Evolutionary conservation across 2,797 vertebrate genomes (phyloP).

Genomic region (Onychomys arenicola): DNA sequence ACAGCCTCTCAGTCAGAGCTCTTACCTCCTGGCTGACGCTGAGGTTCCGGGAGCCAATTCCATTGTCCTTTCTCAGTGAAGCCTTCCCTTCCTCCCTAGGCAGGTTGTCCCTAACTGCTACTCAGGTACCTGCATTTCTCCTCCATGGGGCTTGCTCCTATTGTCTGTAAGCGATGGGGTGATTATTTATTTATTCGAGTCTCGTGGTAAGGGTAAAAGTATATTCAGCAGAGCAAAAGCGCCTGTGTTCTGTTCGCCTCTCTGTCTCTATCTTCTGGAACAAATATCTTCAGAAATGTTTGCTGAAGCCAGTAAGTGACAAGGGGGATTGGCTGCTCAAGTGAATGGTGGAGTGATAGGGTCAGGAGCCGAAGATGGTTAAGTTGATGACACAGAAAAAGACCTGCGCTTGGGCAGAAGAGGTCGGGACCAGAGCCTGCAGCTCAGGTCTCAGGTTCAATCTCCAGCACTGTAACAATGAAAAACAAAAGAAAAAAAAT

Average conservation of each 20-base stretch:
- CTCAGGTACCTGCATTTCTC: not conserved
- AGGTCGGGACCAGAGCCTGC: not conserved
- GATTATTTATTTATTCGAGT: constrained; percentile 7
- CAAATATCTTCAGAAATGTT: constrained; percentile 6
- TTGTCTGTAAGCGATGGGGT: not conserved
- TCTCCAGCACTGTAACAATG: not conserved
- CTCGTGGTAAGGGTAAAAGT: not conserved
- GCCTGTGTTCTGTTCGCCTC: not conserved
- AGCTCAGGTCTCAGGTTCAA: not conserved
- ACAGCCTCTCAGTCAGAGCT: not conserved
- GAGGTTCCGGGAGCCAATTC: not conserved
- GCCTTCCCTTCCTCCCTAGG: not conserved
- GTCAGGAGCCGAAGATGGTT: not conserved
- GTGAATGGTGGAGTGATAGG: not conserved
- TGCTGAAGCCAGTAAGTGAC: not conserved
- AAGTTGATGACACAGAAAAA: not conserved
- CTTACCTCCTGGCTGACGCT: not conserved
- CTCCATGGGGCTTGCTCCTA: not conserved
- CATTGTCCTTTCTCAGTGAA: not conserved
- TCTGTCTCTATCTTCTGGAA: not conserved
- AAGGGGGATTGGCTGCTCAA: not conserved
- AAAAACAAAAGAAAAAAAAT: no score
- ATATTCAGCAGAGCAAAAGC: not conserved
- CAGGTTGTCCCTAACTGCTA: not conserved
- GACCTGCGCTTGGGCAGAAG: not conserved